Percentiles rank a stretch among this genome's conserved stretches.
phyloP scores from a whole-genome alignment of 2,888 invertebrate genomes.

The Saturnia pavonia region DNA sequence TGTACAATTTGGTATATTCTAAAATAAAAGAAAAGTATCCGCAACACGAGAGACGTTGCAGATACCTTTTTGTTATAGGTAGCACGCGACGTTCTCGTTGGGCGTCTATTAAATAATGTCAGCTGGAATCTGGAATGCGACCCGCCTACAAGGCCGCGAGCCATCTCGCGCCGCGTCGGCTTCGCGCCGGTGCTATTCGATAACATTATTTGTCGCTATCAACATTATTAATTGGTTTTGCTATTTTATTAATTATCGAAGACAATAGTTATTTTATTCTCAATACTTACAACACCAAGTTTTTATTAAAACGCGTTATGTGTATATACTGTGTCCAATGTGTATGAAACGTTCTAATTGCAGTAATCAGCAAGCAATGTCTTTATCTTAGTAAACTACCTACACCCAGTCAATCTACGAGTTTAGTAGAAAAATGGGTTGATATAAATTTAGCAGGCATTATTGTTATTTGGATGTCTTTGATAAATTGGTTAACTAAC shows the following conservation, averaged over 20 bases:
- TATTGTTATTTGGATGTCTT: too few relatives aligned
- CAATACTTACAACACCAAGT: background rate
- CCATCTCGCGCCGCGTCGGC: slow-evolving; percentile 50
- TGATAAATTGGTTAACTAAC: too few relatives aligned
- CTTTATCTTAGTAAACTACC: background rate
- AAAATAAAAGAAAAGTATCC: background rate
- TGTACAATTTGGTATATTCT: background rate
- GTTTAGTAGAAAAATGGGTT: background rate
- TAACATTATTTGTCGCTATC: slow-evolving; percentile 34
- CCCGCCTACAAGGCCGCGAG: slow-evolving; percentile 74
- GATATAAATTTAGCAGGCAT: too few relatives aligned
- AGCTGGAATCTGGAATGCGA: slow-evolving; percentile 76
- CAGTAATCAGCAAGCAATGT: background rate
- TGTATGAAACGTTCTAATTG: background rate
- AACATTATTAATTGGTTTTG: slow-evolving; percentile 20
- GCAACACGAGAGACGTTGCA: slow-evolving; percentile 11
- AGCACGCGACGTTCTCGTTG: slow-evolving; percentile 42
- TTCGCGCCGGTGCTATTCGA: slow-evolving; percentile 41
- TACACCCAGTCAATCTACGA: background rate
- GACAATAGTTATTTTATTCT: background rate
- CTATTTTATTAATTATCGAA: background rate
- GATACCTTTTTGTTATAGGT: slow-evolving; percentile 37
- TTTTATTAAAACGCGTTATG: background rate
- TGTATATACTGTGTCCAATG: too few relatives aligned
- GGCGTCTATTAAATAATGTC: slow-evolving; percentile 62